Evolutionary conservation across 2,113 vertebrate genomes (phyloP).

Genomic region (Pungitius pungitius): DNA sequence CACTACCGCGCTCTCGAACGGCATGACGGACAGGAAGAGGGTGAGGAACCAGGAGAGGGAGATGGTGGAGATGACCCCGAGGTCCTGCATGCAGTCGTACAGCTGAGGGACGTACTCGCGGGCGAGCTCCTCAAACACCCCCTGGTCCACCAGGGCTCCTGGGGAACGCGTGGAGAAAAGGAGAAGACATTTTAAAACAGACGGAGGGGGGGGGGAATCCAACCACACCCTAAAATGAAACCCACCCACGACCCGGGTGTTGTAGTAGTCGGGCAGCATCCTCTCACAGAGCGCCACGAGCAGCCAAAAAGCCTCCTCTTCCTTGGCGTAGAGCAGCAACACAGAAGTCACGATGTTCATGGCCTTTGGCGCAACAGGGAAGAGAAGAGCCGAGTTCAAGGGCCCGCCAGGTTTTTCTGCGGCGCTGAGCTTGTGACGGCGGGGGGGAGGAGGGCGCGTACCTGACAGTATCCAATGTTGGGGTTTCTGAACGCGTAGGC

Average conservation of each 20-base stretch:
- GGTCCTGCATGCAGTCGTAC: slow-evolving; percentile 98
- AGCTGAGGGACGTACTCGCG: slow-evolving; percentile 95
- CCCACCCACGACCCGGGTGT: slow-evolving; percentile 98
- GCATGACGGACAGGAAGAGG: slow-evolving; percentile 97
- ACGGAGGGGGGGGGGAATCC: too few relatives aligned
- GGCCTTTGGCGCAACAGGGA: slow-evolving; percentile 80
- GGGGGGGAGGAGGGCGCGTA: slow-evolving; percentile 48
- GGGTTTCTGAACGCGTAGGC: slow-evolving; percentile 98
- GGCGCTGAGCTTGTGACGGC: too few relatives aligned
- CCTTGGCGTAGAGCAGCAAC: slow-evolving; percentile 95
- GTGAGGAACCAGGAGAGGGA: slow-evolving; percentile 99
- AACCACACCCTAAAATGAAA: background rate
- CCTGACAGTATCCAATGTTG: slow-evolving; percentile 99
- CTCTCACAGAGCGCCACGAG: slow-evolving; percentile 96
- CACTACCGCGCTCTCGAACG: slow-evolving; percentile 96
- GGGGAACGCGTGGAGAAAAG: slow-evolving; percentile 1
- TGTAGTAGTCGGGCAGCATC: slow-evolving; percentile 99
- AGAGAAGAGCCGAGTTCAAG: background rate
- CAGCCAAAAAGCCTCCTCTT: slow-evolving; percentile 98
- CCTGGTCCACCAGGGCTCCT: slow-evolving; percentile 98
- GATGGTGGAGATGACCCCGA: slow-evolving; percentile 97
- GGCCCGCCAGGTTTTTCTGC: background rate
- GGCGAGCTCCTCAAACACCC: slow-evolving; percentile 96
- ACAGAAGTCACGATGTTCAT: slow-evolving; percentile 99
- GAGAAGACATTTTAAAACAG: background rate